Conservation (phyloP, 2,113 vertebrate species). For the Ursus arctos region DNA sequence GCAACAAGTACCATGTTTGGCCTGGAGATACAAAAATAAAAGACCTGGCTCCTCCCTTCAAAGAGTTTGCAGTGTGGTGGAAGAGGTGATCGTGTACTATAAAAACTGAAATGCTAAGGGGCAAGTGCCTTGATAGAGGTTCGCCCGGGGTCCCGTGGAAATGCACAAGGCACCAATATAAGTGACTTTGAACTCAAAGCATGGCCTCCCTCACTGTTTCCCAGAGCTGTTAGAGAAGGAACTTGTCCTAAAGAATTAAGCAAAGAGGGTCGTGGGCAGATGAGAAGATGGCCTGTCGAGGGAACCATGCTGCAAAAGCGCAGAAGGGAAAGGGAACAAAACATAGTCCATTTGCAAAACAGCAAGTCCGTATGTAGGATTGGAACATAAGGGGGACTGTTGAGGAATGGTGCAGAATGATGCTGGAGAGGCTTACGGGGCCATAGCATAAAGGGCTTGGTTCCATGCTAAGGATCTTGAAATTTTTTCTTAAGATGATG, state of each 20-base stretch:
- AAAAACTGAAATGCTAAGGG: not conserved
- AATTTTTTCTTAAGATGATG: not conserved
- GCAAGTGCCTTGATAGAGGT: not conserved
- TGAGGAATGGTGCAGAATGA: not conserved
- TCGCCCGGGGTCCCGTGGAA: not conserved
- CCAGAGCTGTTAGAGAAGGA: not conserved
- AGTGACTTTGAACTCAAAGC: not conserved
- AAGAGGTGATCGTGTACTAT: not conserved
- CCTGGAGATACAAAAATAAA: not conserved
- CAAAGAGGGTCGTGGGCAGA: not conserved
- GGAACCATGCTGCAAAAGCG: not conserved
- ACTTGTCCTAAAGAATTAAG: not conserved
- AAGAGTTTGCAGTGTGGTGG: not conserved
- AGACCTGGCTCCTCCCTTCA: not conserved
- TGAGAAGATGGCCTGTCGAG: not conserved
- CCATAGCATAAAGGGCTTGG: not conserved
- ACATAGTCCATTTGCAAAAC: not conserved
- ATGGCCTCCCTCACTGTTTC: not conserved
- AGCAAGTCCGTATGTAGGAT: not conserved
- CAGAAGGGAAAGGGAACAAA: not conserved
- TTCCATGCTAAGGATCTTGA: not conserved
- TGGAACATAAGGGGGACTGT: not conserved
- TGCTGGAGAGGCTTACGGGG: not conserved
- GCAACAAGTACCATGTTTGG: not conserved
- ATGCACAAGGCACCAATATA: not conserved